phyloP scores from a whole-genome alignment of 2,888 invertebrate species.

The Eupeodes latifasciatus region DNA sequence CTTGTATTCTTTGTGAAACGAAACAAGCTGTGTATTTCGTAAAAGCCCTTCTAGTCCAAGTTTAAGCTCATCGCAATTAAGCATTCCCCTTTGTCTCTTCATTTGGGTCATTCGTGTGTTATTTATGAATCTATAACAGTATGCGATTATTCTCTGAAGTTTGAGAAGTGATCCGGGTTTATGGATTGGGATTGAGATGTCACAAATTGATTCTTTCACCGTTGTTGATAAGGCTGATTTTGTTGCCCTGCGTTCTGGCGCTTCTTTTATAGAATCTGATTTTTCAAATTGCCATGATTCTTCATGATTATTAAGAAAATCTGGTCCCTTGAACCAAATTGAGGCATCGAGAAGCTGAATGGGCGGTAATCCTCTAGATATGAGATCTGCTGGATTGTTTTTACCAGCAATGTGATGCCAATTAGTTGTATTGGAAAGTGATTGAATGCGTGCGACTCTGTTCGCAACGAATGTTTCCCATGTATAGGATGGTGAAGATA shows the following conservation, averaged over 20 bases:
- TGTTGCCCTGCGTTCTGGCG: neutral
- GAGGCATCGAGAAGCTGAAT: neutral
- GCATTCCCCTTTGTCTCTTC: neutral
- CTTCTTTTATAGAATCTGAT: neutral
- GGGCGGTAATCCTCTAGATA: neutral
- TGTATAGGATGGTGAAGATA: slow-evolving; percentile 2
- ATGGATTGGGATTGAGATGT: neutral
- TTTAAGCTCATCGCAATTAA: neutral
- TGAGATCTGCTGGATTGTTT: neutral
- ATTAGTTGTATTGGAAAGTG: neutral
- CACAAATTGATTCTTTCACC: neutral
- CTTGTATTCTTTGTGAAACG: neutral
- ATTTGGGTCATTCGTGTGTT: neutral
- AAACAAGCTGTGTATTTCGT: neutral
- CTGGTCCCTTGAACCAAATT: neutral
- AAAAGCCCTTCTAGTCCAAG: neutral
- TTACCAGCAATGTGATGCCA: neutral
- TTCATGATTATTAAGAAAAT: neutral
- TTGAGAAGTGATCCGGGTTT: neutral
- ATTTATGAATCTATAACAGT: neutral
- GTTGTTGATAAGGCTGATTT: slow-evolving; percentile 2
- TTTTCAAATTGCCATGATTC: neutral
- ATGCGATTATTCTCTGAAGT: neutral
- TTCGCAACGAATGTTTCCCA: slow-evolving; percentile 4
- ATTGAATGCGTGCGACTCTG: slow-evolving; percentile 6